Base-by-base conservation (phyloP, 2,797 vertebrate genomes). In the Eulemur albifrons region DNA sequence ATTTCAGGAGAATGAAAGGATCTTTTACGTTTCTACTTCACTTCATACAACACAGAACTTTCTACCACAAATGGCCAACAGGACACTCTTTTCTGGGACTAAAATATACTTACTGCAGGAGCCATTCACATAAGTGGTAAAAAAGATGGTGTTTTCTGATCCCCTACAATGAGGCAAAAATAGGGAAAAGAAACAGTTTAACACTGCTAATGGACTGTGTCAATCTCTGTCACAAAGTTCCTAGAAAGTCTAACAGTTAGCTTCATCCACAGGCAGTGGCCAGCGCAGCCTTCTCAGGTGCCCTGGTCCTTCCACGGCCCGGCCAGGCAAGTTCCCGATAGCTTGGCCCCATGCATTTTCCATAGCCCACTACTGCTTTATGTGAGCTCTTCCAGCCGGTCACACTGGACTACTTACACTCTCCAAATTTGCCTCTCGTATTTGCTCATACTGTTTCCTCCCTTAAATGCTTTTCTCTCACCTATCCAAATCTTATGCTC, bases 91-190 rank as follows among this genome's bases (percentile, higher is more conserved):
- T 50, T 95, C 73, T 90, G 79, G 65, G 69, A 85, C 32, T 81
- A 90, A 84, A 76, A 93, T 63, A 94, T 95, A 99, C 99, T 99
- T 98, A 99, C 99, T 98, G 98, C 99, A 99, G 93, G 99, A 99
- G 97, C 99, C 99, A 57, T 99, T 99, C 70, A 97, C 65, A 96
- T 97, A 99, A 87, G 99, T 98, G 90, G 99, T 99, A 92, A 99
- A 99, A 98, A 99, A 99, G 96, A 99, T 99, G 81, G 97, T 98
- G 96, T 98, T 98, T 84, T 98, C 98, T 11, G 97, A 97, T 85
- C 99, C 99, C 99, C 99, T 99, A 95, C 11, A 98, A 98, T 82
- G 59, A 98, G 45, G 98, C 88, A 59, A 97, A 95, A 35, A 91
- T 18, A 96, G 79, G 70, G 32, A 92, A 67, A 84, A 91, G 65